Evolutionary conservation across 2,797 vertebrate species (phyloP), one percentile per base, ranked within the genome.

Genomic region (Rhinella marina): DNA sequence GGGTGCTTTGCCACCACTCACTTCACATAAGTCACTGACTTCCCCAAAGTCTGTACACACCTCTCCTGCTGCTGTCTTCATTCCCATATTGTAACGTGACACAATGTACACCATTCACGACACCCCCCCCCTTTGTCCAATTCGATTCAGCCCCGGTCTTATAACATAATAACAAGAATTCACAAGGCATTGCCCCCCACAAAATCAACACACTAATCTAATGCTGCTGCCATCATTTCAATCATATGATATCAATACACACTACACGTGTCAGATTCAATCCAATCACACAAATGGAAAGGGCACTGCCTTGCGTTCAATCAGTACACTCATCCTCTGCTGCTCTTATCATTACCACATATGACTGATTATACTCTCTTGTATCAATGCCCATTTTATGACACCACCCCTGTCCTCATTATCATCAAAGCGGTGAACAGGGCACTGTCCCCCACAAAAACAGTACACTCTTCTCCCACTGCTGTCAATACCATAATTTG

Each of bases 281-380:
- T 1, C 13, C 19, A 32, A 72, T 72, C 16, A 72, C 4, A 73
- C 21, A 19, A 32, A 73, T 12, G 19, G 19, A 48, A 32, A 73
- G 32, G 29, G 29, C 29, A 21, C 70, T 73, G 70, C 2, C 19
- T 73, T 19, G 3, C 7, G 11, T 17, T 48, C 12, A 7, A 41
- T 48, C 70, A 73, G 70, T 32, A 73, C 32, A 73, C 70, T 73
- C 70, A 32, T 72, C 68, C 7, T 19, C 68, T 41, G 68, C 68
- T 41, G 68, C 68, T 41, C 2, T 68, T 25, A 32, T 72, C 10
- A 25, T 59, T 62, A 21, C 2, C 61, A n/a, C n/a, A 13, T 66
- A 25, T 66, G 13, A 27, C 14, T 13, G 11, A 17, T 17, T 59
- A 59, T 9, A 3, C 2, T 56, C 7, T 41, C 41, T 41, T 41